A percentile compares a stretch with the other conserved stretches of the same genome.
Conservation (phyloP, 2,797 vertebrate genomes). For the Nyctibius grandis region DNA sequence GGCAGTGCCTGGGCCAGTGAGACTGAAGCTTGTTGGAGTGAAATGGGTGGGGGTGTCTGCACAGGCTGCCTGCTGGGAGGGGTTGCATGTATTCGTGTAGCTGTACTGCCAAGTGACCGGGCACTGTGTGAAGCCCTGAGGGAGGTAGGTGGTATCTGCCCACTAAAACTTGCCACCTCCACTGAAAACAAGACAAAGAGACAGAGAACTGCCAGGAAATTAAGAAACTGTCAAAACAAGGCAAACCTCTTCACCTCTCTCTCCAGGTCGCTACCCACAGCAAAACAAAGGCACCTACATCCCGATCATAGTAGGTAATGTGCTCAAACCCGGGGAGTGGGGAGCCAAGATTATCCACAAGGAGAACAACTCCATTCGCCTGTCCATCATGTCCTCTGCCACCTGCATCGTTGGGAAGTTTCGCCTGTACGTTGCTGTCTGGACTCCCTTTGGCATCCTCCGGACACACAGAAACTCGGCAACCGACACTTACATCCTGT, state of each 20-base stretch:
- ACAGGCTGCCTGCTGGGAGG: neutral
- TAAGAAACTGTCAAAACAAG: neutral
- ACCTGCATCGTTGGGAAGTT: slow-evolving; percentile 90
- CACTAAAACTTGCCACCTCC: neutral
- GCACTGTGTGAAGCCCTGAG: neutral
- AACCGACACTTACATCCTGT: slow-evolving; percentile 87
- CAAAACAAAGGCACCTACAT: slow-evolving; percentile 92
- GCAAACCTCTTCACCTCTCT: neutral
- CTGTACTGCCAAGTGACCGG: neutral
- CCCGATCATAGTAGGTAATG: slow-evolving; percentile 75
- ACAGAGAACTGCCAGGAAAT: neutral
- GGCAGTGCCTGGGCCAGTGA: neutral
- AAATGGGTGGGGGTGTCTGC: neutral
- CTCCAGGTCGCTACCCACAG: slow-evolving; percentile 87
- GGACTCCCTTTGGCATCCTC: slow-evolving; percentile 85
- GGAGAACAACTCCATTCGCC: slow-evolving; percentile 71
- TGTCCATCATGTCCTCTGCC: slow-evolving; percentile 82
- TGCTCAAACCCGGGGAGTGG: slow-evolving; percentile 79
- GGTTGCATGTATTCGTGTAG: neutral
- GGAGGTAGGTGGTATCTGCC: neutral
- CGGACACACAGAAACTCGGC: slow-evolving; percentile 78
- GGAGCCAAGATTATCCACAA: slow-evolving; percentile 75
- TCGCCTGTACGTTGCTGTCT: slow-evolving; percentile 85
- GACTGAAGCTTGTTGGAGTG: neutral
- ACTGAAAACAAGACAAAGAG: neutral